Base-by-base conservation (phyloP, 2,888 invertebrate genomes). In the Leucoma salicis region DNA sequence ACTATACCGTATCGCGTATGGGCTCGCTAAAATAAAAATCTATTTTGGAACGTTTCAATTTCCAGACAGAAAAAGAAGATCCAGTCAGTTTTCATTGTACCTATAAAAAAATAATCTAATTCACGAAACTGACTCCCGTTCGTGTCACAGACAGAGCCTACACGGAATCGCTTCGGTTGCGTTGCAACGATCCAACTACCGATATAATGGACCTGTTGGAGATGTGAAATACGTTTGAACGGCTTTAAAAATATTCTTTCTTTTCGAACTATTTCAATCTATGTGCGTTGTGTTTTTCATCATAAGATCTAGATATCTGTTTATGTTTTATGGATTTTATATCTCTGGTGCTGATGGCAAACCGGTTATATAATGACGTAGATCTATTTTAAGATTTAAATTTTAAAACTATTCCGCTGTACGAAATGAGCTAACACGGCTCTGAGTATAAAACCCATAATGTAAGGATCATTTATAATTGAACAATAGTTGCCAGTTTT, bases 71-170 rank as follows among this genome's bases (percentile, higher is more conserved):
- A 71, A 70, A 66, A 56, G 53, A 59, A 49, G 50, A 46, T 48
- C 56, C 55, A 53, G 54, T 54, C 55, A 57, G 64, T 63, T 68
- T 60, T 61, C 56, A 66, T 55, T 49, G 47, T 55, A n/a, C n/a
- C n/a, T n/a, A 57, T 57, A 56, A 66, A 56, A 57, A 58, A 57
- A 54, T 53, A 72, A 70, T 64, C 56, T 63, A 67, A 69, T 66
- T 57, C 62, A 55, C 52, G 53, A 58, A 63, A 58, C 61, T 62
- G 64, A 65, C 49, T 63, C 60, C 52, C 44, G 70, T 54, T 39
- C 53, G 49, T 66, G 71, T 71, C 71, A 63, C 58, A 36, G 60
- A 40, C 74, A 72, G 64, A 42, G 28, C 35, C 45, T 41, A 52
- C 50, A 37, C 53, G 44, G 61, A 55, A 53, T 59, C 49, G 50